Conservation (phyloP, 2,113 vertebrate species). For the Cochlearius cochlearius region DNA sequence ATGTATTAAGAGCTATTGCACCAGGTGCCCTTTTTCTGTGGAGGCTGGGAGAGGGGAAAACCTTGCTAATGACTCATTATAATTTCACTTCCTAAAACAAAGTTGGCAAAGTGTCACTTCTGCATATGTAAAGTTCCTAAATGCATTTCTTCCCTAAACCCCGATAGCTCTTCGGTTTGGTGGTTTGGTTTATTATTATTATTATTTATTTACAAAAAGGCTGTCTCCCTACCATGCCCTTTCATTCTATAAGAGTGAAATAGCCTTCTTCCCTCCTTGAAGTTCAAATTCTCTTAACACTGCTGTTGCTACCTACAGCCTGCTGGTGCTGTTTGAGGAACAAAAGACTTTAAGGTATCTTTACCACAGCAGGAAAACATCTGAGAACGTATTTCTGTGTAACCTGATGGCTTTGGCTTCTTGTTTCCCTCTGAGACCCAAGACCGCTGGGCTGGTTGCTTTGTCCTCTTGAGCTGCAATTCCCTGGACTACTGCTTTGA, state of each 20-base stretch:
- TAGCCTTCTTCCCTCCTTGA: not conserved
- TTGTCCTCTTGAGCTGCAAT: not conserved
- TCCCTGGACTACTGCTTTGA: not conserved
- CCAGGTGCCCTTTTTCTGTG: not conserved
- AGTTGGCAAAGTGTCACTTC: not conserved
- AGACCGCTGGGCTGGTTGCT: not conserved
- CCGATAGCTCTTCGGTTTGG: not conserved
- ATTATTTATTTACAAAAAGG: not conserved
- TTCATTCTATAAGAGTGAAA: not conserved
- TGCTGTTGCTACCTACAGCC: not conserved
- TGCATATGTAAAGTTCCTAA: not conserved
- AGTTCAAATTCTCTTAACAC: not conserved
- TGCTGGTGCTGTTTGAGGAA: not conserved
- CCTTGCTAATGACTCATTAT: not conserved
- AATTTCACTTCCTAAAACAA: conserved; percentile 9
- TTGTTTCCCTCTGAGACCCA: not conserved
- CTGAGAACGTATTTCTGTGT: not conserved
- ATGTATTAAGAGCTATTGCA: not conserved
- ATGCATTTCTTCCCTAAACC: not conserved
- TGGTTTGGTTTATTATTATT: not conserved
- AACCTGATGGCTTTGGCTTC: not conserved
- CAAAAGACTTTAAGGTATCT: not conserved
- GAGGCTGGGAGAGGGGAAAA: not conserved
- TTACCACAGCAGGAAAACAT: not conserved
- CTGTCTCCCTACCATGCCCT: not conserved